phyloP scores from a whole-genome alignment of 2,888 invertebrate species.

The Epicampocera succincta region DNA sequence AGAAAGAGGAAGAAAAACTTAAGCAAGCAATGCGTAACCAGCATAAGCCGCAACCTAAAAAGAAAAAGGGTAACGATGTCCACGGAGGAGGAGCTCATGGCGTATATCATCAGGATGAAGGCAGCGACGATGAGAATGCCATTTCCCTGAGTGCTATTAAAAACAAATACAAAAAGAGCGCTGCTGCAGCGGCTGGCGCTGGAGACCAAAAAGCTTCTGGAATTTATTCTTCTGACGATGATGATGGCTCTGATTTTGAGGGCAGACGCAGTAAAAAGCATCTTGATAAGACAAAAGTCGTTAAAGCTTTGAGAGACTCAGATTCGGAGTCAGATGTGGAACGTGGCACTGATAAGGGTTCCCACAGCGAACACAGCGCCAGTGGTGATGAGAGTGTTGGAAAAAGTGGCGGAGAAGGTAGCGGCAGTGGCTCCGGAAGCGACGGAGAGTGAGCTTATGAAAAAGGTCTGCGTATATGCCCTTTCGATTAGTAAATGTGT shows the following conservation, averaged over 20 bases:
- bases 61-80: slow-evolving; percentile 79
- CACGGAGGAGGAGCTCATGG: slow-evolving; percentile 79
- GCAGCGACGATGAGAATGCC: slow-evolving; percentile 95
- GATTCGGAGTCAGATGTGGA: slow-evolving; percentile 83
- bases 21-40: slow-evolving; percentile 90
- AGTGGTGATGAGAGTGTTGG: slow-evolving; percentile 69
- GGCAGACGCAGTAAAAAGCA: slow-evolving; percentile 86
- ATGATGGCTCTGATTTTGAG: slow-evolving; percentile 89
- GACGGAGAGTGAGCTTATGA: slow-evolving; percentile 66
- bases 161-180: slow-evolving; percentile 90
- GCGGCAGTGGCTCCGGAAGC: slow-evolving; percentile 70
- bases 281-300: slow-evolving; percentile 88
- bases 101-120: slow-evolving; percentile 86
- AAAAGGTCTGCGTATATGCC: neutral
- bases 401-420: slow-evolving; percentile 61
- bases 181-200: slow-evolving; percentile 26
- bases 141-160: slow-evolving; percentile 97
- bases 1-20: slow-evolving; percentile 98
- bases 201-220: slow-evolving; percentile 81
- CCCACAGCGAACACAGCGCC: slow-evolving; percentile 73
- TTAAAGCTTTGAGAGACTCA: slow-evolving; percentile 90
- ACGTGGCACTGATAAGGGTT: slow-evolving; percentile 75
- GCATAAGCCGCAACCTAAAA: slow-evolving; percentile 83
- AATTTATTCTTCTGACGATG: slow-evolving; percentile 94
- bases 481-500: neutral